Percentiles rank a stretch among this genome's conserved stretches.
These are phyloP conservation scores for Diadema setosum DNA, from an alignment of 35 echinoderm and acorn worm species.

Conservation along the genomic window DNA sequence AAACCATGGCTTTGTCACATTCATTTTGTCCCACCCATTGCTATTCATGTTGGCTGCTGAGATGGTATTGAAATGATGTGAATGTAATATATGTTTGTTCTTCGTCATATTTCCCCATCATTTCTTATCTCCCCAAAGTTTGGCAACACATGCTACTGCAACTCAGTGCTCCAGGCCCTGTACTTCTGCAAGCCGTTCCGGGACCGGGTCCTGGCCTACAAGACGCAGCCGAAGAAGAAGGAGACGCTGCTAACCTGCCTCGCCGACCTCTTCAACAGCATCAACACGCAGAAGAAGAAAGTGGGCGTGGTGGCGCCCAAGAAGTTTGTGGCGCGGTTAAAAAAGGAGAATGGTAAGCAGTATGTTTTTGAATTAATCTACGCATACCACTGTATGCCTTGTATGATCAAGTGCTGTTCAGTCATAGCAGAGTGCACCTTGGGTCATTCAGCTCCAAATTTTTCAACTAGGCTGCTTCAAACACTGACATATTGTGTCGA, in stretches of 20 bases:
- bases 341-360: slow-evolving; percentile 91
- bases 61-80: too few relatives aligned
- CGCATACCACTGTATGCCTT: too few relatives aligned
- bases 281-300: slow-evolving; percentile 95
- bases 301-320: slow-evolving; percentile 94
- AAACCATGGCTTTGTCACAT: too few relatives aligned
- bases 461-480: too few relatives aligned
- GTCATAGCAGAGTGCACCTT: too few relatives aligned
- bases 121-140: slow-evolving; percentile 51
- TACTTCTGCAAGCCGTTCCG: slow-evolving; percentile 99
- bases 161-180: slow-evolving; percentile 91
- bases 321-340: slow-evolving; percentile 88
- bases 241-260: slow-evolving; percentile 85
- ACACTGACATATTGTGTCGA: too few relatives aligned
- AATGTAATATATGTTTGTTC: too few relatives aligned
- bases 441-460: too few relatives aligned
- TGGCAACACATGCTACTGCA: slow-evolving; percentile 99
- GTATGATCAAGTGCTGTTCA: too few relatives aligned
- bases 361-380: too few relatives aligned
- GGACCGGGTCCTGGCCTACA: slow-evolving; percentile 81
- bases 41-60: too few relatives aligned
- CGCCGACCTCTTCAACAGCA: slow-evolving; percentile 89
- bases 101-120: not conserved
- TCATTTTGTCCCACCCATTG: too few relatives aligned
- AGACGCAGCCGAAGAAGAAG: slow-evolving; percentile 96